Evolutionary conservation across 2,113 vertebrate genomes (phyloP).

Genomic region (Malurus cyaneus): DNA sequence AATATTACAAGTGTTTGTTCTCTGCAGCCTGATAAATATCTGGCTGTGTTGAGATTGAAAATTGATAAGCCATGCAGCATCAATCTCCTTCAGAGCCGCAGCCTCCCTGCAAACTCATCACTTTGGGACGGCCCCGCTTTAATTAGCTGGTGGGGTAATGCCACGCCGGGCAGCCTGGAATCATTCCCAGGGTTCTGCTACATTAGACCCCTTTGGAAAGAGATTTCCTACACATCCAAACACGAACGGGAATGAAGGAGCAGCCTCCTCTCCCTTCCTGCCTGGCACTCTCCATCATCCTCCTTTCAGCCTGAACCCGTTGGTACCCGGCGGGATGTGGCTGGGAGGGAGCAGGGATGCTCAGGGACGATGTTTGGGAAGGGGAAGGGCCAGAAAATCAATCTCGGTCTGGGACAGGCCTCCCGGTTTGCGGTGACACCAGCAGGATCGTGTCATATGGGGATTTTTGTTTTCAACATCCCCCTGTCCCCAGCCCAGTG

Average conservation of each 20-base stretch:
- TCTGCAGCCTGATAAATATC: conserved; percentile 19
- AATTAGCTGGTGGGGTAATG: neutral
- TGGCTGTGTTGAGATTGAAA: conserved; percentile 39
- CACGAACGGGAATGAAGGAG: neutral
- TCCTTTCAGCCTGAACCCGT: neutral
- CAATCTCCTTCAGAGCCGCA: neutral
- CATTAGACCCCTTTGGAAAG: conserved; percentile 28
- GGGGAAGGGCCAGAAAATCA: neutral
- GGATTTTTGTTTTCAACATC: rapidly evolving
- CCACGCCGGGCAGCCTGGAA: neutral
- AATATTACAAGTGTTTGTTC: conserved; percentile 52
- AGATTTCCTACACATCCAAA: neutral
- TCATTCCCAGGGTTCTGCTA: conserved; percentile 10
- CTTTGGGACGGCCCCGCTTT: neutral
- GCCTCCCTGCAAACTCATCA: conserved; percentile 30
- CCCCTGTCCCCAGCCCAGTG: rapidly evolving
- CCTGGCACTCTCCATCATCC: neutral
- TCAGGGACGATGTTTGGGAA: neutral
- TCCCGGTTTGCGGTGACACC: neutral
- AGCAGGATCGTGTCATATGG: rapidly evolving
- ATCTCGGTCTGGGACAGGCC: neutral
- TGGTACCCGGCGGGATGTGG: neutral
- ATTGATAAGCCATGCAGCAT: conserved; percentile 26
- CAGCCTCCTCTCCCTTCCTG: neutral
- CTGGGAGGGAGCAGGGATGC: neutral